phyloP scores from a whole-genome alignment of 1,140 invertebrate species.

The Aphelenchoides avenae region DNA sequence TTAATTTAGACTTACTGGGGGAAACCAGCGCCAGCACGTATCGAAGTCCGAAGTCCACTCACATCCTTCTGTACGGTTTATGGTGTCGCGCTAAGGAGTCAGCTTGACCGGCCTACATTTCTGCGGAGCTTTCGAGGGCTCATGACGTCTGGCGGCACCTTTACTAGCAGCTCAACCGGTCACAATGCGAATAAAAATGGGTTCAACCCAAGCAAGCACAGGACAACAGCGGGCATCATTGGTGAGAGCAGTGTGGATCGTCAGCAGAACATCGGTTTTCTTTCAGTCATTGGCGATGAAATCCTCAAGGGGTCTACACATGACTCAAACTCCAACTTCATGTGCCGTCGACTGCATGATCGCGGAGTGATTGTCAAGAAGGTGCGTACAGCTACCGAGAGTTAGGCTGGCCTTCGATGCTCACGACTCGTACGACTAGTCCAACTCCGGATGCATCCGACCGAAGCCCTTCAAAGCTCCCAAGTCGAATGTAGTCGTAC shows the following conservation, averaged over 20 bases:
- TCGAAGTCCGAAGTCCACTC: no score
- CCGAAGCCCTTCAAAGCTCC: not conserved
- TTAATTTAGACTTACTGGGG: no score
- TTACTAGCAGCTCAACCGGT: no score
- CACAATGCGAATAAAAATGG: no score
- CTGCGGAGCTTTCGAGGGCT: no score
- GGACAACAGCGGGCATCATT: conserved; percentile 37
- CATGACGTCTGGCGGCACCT: no score
- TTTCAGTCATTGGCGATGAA: conserved; percentile 73
- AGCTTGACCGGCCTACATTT: no score
- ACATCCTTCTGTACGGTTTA: no score
- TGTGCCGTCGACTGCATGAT: conserved; percentile 68
- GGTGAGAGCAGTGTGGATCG: conserved; percentile 9
- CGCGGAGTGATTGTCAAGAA: conserved; percentile 67
- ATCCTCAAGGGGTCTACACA: conserved; percentile 74
- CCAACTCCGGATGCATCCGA: not conserved
- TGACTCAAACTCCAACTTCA: conserved; percentile 72
- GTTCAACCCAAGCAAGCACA: no score
- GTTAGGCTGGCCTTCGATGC: not conserved
- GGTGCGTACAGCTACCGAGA: conserved; percentile 12
- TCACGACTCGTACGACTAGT: not conserved
- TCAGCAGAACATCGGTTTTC: not conserved
- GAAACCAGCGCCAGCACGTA: no score
- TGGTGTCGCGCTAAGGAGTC: no score
- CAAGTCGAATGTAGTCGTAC: not conserved